Evolutionary conservation across 1,140 invertebrate species (phyloP), one percentile per base, ranked within the genome.

Genomic region (Coenobita brevimanus): DNA sequence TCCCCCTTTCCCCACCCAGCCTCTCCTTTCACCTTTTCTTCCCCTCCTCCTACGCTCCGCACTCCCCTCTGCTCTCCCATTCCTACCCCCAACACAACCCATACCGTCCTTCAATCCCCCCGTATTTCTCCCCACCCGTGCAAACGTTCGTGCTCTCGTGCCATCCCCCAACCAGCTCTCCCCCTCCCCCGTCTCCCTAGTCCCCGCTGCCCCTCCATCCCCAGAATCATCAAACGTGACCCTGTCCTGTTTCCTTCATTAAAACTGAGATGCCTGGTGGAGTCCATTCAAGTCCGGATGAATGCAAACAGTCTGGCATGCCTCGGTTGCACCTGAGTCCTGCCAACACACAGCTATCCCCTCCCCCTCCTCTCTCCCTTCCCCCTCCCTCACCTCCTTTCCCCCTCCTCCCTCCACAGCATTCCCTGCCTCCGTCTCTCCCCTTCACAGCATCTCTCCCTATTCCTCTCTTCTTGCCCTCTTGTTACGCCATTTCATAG

Each of bases 241-340:
- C 83, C 76, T 80, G 30, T 30, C 30, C 57, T 79, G 76, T 80
- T 71, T 80, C 84, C 84, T 87, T 87, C 76, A 87, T 87, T 87
- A 87, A 87, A 87, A 87, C 50, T 21, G 84, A 80, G 84, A 87
- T 54, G 84, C 84, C 84, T 87, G 75, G 84, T 38, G 62, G 60
- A 46, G 60, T 87, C 84, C 84, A 87, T 87, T 87, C 73, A 79
- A 41, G n/a, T 21, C 15, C 1, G 17, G 60, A 36, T 87, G 84
- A 87, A 87, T 87, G 54, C 76, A 73, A 54, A 43, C 24, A 79
- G 21, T 54, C 50, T 41, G 43, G 41, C 83, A 43, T n/a, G 27
- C 57, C 54, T 43, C 30, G 41, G 69, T 15, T 64, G 27, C 62
- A 50, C 76, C 33, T 50, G 38, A 27, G 15, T 3, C 30, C 67